A percentile compares a stretch with the other conserved stretches of the same genome.
phyloP scores from a whole-genome alignment of 2,797 vertebrate genomes.

The Tinamus major region DNA sequence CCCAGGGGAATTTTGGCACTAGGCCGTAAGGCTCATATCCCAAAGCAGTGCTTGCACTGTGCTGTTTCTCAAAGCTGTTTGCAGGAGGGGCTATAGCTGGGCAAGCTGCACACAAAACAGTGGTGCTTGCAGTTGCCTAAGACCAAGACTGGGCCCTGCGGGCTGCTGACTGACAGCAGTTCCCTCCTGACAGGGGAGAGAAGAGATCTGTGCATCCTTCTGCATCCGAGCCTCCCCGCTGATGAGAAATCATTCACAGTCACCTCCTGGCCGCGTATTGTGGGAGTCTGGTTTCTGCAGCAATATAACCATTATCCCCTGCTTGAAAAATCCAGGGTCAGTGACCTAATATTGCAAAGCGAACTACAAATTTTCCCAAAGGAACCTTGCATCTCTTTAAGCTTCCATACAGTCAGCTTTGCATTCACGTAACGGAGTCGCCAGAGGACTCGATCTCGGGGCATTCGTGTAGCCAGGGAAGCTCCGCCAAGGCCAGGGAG shows the following conservation, averaged over 20 bases:
- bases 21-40: background rate
- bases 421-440: background rate
- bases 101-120: background rate
- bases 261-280: background rate
- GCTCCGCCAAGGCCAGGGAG: background rate
- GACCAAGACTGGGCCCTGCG: background rate
- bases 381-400: background rate
- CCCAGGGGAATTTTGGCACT: background rate
- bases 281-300: conserved; percentile 20
- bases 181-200: background rate
- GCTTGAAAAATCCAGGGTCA: background rate
- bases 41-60: background rate
- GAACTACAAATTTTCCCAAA: background rate
- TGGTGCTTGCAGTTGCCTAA: background rate
- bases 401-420: background rate
- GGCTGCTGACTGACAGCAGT: background rate
- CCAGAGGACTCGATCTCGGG: background rate
- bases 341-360: conserved; percentile 19
- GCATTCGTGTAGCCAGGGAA: background rate
- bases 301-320: background rate
- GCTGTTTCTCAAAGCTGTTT: background rate
- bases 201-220: background rate
- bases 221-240: background rate
- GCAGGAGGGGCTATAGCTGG: background rate
- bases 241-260: background rate